Percentiles rank a stretch among this genome's conserved stretches.
Evolutionary conservation across 2,113 vertebrate species (phyloP).

Genomic region (Sceloporus undulatus): DNA sequence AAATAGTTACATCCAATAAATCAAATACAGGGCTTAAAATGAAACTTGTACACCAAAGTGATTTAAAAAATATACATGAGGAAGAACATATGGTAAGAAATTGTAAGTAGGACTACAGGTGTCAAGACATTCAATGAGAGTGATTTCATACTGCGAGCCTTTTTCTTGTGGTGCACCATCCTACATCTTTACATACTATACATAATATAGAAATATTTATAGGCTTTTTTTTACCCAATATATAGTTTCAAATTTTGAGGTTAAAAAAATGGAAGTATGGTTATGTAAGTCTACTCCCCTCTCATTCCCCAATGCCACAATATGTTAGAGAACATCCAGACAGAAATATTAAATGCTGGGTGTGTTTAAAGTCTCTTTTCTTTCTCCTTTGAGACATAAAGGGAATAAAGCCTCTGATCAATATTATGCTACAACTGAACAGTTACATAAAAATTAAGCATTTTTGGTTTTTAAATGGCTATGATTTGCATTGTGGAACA

Average conservation of each 20-base stretch:
- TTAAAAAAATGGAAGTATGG: constrained; percentile 77
- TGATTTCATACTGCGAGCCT: constrained; percentile 59
- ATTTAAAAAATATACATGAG: constrained; percentile 49
- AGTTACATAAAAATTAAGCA: constrained; percentile 43
- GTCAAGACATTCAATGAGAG: constrained; percentile 68
- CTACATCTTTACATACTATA: constrained; percentile 87
- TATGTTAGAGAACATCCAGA: constrained; percentile 51
- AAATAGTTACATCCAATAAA: constrained; percentile 50
- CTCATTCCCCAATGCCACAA: constrained; percentile 56
- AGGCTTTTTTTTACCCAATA: constrained; percentile 86
- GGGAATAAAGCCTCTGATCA: constrained; percentile 48
- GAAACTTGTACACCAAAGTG: constrained; percentile 45
- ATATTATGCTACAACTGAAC: constrained; percentile 58
- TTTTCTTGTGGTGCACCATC: constrained; percentile 81
- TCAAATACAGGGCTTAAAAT: constrained; percentile 48
- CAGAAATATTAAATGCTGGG: constrained; percentile 68
- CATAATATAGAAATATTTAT: constrained; percentile 82
- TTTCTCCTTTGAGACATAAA: constrained; percentile 49
- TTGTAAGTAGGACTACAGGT: constrained; percentile 51
- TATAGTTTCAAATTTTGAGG: constrained; percentile 88
- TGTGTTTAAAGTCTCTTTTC: constrained; percentile 51
- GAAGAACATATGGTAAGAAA: constrained; percentile 35
- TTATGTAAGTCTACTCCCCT: constrained; percentile 61
- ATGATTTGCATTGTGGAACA: constrained; percentile 40
- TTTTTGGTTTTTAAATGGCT: constrained; percentile 34